Conservation (phyloP, 2,888 invertebrate genomes). For the Electrophaes corylata region DNA sequence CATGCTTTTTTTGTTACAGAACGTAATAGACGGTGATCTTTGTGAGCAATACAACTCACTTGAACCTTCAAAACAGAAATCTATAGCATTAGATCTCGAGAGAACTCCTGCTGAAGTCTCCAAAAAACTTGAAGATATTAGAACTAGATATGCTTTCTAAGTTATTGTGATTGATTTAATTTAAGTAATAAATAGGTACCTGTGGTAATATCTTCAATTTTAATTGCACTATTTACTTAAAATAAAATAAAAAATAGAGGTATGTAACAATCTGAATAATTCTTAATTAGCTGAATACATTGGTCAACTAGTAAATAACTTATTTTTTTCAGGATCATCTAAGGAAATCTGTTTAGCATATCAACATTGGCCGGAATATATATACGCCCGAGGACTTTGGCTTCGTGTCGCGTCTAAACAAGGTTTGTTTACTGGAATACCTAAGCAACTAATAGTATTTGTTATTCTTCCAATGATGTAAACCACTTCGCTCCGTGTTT, state of each 20-base stretch:
- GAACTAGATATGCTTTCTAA: constrained; percentile 99
- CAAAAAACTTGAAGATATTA: constrained; percentile 98
- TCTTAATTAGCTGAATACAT: not conserved
- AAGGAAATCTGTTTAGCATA: not conserved
- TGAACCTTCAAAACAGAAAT: constrained; percentile 96
- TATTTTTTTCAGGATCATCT: not conserved
- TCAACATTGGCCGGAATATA: not conserved
- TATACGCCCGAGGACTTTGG: not conserved
- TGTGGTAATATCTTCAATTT: constrained; percentile 15
- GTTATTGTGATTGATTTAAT: constrained; percentile 37
- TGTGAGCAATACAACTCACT: constrained; percentile 99
- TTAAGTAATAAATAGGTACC: constrained; percentile 34
- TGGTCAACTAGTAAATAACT: not conserved
- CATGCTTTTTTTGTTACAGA: constrained; percentile 83
- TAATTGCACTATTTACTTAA: not conserved
- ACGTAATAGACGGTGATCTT: constrained; percentile 99
- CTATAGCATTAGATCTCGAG: constrained; percentile 97
- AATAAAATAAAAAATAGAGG: not conserved
- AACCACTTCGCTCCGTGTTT: constrained; percentile 14
- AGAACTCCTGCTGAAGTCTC: constrained; percentile 98
- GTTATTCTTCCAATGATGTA: constrained; percentile 5
- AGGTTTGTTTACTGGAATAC: not conserved
- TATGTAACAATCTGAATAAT: not conserved
- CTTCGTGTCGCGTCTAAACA: not conserved
- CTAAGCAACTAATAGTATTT: too few relatives aligned